These are phyloP conservation scores for Spea multiplicata DNA, from an alignment of 2,113 vertebrate genomes.

Conservation along the genomic window DNA sequence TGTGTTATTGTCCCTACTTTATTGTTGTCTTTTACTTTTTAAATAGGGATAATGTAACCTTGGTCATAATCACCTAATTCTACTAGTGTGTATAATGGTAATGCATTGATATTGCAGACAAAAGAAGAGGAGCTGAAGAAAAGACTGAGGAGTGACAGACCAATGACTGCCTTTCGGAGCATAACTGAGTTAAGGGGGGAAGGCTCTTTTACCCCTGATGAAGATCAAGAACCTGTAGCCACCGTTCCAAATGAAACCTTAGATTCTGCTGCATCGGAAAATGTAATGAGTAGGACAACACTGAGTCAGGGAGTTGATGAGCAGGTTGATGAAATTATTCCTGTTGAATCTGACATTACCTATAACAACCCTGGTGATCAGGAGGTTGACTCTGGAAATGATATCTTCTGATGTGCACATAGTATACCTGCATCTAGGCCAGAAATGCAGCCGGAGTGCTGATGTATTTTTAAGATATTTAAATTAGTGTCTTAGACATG, in stretches of 20 bases:
- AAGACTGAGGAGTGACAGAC: slow-evolving; percentile 52
- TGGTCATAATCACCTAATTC: background rate
- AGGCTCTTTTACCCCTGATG: slow-evolving; percentile 11
- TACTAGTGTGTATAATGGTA: background rate
- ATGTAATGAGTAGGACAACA: slow-evolving; percentile 21
- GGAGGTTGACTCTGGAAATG: slow-evolving; percentile 12
- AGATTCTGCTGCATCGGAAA: slow-evolving; percentile 11
- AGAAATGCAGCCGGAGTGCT: background rate
- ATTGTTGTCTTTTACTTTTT: background rate
- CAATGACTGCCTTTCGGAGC: slow-evolving; percentile 7
- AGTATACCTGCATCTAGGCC: background rate
- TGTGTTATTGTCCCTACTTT: background rate
- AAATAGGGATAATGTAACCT: background rate
- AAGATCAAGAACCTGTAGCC: slow-evolving; percentile 14
- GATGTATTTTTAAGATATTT: background rate
- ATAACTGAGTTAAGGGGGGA: slow-evolving; percentile 1
- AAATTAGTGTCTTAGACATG: background rate
- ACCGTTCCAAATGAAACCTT: background rate
- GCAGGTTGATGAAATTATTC: slow-evolving; percentile 18
- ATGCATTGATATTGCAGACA: slow-evolving; percentile 53
- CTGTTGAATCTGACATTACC: slow-evolving; percentile 51
- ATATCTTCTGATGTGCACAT: slow-evolving; percentile 38
- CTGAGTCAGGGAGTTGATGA: background rate
- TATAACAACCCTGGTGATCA: slow-evolving; percentile 49
- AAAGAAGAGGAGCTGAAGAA: slow-evolving; percentile 69